These are phyloP conservation scores for Calycopis cecrops DNA, from an alignment of 1,140 invertebrate species.

Conservation along the genomic window DNA sequence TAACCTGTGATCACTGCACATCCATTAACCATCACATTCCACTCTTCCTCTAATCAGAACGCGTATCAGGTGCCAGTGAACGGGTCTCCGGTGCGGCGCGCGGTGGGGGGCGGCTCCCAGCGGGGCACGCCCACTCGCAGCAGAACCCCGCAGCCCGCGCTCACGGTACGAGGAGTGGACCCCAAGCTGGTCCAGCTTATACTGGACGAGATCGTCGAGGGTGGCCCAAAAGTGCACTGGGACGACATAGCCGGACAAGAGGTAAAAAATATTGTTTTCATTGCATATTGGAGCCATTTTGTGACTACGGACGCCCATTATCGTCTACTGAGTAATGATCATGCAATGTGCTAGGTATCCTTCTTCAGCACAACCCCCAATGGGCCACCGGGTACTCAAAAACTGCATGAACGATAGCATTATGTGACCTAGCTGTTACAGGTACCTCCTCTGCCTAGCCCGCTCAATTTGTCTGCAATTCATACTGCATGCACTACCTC, in stretches of 20 bases:
- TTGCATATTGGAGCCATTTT: no score
- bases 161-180: slow-evolving; percentile 85
- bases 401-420: no score
- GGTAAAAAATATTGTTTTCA: slow-evolving; percentile 50
- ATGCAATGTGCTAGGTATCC: no score
- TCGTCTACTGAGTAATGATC: no score
- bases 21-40: slow-evolving; percentile 22
- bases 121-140: slow-evolving; percentile 60
- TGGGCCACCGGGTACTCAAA: no score
- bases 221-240: slow-evolving; percentile 90
- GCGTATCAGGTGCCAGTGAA: slow-evolving; percentile 60
- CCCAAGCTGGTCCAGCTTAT: slow-evolving; percentile 91
- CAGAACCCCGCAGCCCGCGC: slow-evolving; percentile 64
- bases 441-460: no score
- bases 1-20: slow-evolving; percentile 2
- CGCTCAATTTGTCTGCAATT: no score
- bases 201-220: slow-evolving; percentile 84
- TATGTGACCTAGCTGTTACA: no score
- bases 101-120: slow-evolving; percentile 66
- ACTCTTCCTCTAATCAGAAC: slow-evolving; percentile 34
- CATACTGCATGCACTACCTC: no score
- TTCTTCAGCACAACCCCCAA: no score
- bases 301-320: no score
- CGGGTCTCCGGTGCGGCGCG: slow-evolving; percentile 79
- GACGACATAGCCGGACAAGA: slow-evolving; percentile 95